Percentiles rank a stretch among this genome's conserved stretches.
Conservation (phyloP, 1,140 invertebrate genomes). For the Helicoverpa armigera region DNA sequence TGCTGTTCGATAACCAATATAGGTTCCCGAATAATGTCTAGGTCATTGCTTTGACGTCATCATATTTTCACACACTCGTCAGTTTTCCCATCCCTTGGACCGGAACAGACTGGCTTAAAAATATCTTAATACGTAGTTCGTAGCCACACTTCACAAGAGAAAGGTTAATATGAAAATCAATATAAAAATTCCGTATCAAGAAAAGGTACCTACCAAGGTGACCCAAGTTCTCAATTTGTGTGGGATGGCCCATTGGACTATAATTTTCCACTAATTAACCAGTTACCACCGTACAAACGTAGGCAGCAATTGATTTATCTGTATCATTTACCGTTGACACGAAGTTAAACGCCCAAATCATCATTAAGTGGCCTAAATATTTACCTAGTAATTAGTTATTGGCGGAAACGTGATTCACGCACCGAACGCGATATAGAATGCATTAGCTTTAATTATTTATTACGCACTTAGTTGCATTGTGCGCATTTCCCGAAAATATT, state of each 20-base stretch:
- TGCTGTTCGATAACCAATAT: too few species aligned
- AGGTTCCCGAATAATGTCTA: too few species aligned
- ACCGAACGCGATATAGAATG: conserved; percentile 6
- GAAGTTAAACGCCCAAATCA: conserved; percentile 60
- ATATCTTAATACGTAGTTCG: too few species aligned
- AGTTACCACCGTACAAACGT: conserved; percentile 14
- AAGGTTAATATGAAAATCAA: too few species aligned
- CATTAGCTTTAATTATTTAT: conserved; percentile 6
- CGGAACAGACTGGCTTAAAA: too few species aligned
- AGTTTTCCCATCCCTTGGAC: too few species aligned
- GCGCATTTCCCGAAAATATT: background rate
- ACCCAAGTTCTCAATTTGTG: background rate
- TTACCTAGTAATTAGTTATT: conserved; percentile 54
- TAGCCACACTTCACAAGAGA: too few species aligned
- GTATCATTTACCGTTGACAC: conserved; percentile 65
- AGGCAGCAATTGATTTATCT: conserved; percentile 60
- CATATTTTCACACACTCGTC: too few species aligned
- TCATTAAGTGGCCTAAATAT: conserved; percentile 64
- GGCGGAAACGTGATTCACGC: conserved; percentile 32
- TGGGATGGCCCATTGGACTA: conserved; percentile 9
- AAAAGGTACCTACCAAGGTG: background rate
- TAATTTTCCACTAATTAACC: conserved; percentile 36
- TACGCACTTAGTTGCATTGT: background rate
- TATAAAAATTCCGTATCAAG: too few species aligned
- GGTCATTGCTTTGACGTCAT: too few species aligned